Evolutionary conservation across 2,113 vertebrate genomes (phyloP).

Genomic region (Mustela lutreola): DNA sequence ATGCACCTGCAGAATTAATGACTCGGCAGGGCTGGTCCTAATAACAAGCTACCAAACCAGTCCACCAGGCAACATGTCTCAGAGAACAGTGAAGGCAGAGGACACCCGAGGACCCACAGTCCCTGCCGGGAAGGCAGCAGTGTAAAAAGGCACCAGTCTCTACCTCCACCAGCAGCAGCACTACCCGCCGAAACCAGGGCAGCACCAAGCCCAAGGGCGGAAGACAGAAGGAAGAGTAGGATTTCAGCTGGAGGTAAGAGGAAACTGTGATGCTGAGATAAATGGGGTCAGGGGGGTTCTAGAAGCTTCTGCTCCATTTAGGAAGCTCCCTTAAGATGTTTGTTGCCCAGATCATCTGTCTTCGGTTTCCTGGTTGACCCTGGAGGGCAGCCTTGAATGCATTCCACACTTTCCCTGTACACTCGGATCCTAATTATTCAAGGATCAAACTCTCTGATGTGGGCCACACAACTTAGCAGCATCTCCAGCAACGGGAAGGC

Average conservation of each 20-base stretch:
- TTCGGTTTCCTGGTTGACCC: not conserved
- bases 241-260: not conserved
- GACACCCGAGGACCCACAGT: not conserved
- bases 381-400: too few relatives aligned
- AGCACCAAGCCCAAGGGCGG: not conserved
- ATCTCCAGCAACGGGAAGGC: not conserved
- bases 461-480: not conserved
- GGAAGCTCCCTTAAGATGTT: not conserved
- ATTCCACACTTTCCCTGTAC: not conserved
- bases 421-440: not conserved
- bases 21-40: not conserved
- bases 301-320: not conserved
- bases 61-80: not conserved
- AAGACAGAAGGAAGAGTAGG: not conserved
- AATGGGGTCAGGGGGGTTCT: not conserved
- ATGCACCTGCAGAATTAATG: not conserved
- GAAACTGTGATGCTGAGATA: fast-evolving
- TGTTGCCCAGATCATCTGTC: not conserved
- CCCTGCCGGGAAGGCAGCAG: not conserved
- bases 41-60: conserved; percentile 43
- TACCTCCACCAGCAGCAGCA: fast-evolving
- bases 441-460: not conserved
- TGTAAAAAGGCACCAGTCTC: not conserved
- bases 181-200: not conserved
- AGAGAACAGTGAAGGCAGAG: not conserved